Base-by-base conservation (phyloP, 2,888 invertebrate genomes). In the Chaetogeoica ovagalla region DNA sequence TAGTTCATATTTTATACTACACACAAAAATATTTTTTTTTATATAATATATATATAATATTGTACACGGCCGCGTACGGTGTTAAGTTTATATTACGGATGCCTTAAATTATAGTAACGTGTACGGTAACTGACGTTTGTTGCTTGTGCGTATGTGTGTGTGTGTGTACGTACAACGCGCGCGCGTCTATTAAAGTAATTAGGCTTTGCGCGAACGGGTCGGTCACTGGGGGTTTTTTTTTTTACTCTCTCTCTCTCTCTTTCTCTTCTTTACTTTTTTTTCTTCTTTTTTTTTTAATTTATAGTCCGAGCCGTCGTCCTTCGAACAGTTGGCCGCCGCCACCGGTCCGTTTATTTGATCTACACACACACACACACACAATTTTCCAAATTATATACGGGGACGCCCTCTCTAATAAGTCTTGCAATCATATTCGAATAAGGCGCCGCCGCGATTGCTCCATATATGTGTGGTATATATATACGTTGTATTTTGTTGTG, bases 161-260 rank as follows among this genome's bases (percentile, higher is more conserved):
- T 21, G 11, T 55, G 55, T 66, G 65, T 66, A 21, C 39, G n/a
- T n/a, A 55, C 1, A 15, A n/a, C 11, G 19, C 52, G 48, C 37
- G 21, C 63, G 70, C 71, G 79, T 79, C 79, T 79, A 79, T 79
- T 79, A 79, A 79, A 79, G 79, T 79, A 79, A 79, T 79, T 79
- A 79, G 79, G 70, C 79, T 79, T 79, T 62, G 62, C 74, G 69
- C 69, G 48, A 70, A 70, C 79, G 15, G 55, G 30, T 9, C 37
- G 69, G 69, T 63, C 79, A 23, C 62, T 9, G 43, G 55, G 39
- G 39, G 59, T 62, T 59, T 62, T 73, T 73, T 73, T 21, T 69
- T 48, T 11, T 15, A 55, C 43, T 52, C n/a, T 66, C 21, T 66
- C 43, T 37, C n/a, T 71, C 59, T 55, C 48, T 69, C 55, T 63